phyloP scores from a whole-genome alignment of 2,888 invertebrate genomes.

The Campopleginae sp. region DNA sequence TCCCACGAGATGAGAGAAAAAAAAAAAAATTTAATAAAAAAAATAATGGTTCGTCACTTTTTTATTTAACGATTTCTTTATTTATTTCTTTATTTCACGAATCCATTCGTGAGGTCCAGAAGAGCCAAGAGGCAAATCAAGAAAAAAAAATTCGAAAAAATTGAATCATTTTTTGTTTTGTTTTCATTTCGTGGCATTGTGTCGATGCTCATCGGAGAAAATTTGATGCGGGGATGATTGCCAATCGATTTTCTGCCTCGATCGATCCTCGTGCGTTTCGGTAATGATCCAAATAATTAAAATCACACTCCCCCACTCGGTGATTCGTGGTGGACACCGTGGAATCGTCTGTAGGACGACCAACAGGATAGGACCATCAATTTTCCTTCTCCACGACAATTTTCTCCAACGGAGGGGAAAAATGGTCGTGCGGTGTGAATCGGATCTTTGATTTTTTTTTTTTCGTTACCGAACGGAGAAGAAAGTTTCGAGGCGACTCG shows the following conservation, averaged over 20 bases:
- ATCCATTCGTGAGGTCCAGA: no score
- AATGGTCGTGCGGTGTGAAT: neutral
- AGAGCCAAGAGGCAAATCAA: no score
- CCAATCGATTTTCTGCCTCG: neutral
- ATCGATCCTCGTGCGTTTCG: neutral
- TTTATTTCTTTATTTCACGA: no score
- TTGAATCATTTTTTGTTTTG: no score
- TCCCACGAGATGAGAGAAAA: no score
- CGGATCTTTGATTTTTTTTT: neutral
- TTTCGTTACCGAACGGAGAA: conserved; percentile 20
- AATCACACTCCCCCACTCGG: neutral
- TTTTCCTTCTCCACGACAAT: neutral
- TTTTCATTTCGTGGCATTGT: no score
- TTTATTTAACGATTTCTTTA: no score
- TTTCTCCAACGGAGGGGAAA: neutral
- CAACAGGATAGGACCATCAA: neutral
- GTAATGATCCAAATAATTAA: neutral
- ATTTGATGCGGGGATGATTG: neutral
- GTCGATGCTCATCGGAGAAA: no score
- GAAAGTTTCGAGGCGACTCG: conserved; percentile 31
- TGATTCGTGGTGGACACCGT: neutral
- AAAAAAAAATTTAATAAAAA: no score
- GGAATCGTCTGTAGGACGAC: neutral
- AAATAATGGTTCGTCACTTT: no score
- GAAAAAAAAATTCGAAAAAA: no score